phyloP scores from a whole-genome alignment of 1,140 invertebrate genomes.

The Hyphantria cunea region DNA sequence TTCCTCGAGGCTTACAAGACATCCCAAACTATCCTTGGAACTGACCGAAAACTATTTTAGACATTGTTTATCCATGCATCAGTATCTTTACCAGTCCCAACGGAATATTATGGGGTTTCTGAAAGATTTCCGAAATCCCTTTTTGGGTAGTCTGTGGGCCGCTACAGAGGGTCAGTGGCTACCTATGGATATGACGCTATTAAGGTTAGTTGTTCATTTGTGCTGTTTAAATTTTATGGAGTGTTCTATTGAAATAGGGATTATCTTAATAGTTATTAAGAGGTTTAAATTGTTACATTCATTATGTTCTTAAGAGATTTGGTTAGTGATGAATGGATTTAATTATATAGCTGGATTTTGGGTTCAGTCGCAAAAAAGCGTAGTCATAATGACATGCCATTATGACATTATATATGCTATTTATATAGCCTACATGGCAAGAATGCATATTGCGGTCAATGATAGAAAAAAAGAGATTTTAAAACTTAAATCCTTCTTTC shows the following conservation, averaged over 20 bases:
- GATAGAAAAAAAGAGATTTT: no score
- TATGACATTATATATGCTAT: no score
- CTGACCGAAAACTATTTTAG: slow-evolving; percentile 16
- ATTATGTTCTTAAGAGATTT: slow-evolving; percentile 1
- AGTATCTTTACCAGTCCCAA: slow-evolving; percentile 14
- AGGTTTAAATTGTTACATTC: not conserved
- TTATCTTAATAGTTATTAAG: slow-evolving; percentile 5
- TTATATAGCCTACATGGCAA: no score
- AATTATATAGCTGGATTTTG: no score
- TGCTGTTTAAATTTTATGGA: slow-evolving; percentile 13
- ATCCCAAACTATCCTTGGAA: slow-evolving; percentile 3
- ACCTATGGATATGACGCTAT: slow-evolving; percentile 24
- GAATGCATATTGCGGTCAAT: no score
- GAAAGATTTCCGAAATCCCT: slow-evolving; percentile 30
- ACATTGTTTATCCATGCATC: slow-evolving; percentile 27
- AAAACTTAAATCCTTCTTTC: no score
- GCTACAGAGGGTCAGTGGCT: slow-evolving; percentile 10
- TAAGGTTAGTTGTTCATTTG: slow-evolving; percentile 23
- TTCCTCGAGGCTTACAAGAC: not conserved
- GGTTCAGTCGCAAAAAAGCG: no score
- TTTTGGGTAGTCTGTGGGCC: slow-evolving; percentile 17
- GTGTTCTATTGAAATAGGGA: slow-evolving; percentile 22
- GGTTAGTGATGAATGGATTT: not conserved
- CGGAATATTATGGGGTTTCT: slow-evolving; percentile 22
- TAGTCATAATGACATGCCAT: no score